Evolutionary conservation across 2,797 vertebrate genomes (phyloP).

Genomic region (Diplodus puntazzo): DNA sequence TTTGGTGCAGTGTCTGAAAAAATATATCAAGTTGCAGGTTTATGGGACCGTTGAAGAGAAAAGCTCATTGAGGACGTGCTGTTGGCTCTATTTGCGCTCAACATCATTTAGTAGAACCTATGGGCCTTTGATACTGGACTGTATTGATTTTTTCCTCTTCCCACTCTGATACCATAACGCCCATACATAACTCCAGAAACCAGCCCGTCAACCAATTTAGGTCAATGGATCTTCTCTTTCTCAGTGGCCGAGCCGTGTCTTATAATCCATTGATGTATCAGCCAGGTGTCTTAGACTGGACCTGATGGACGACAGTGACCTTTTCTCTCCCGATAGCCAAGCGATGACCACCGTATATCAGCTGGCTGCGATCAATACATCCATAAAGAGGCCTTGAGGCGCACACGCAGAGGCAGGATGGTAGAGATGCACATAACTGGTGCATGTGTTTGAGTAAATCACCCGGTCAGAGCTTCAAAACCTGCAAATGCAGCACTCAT

Average conservation of each 20-base stretch:
- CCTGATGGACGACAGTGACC: constrained; percentile 74
- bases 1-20: background rate
- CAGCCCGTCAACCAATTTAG: constrained; percentile 42
- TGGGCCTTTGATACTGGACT: constrained; percentile 36
- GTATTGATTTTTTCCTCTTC: constrained; percentile 54
- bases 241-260: constrained; percentile 32
- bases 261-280: constrained; percentile 61
- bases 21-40: background rate
- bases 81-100: constrained; percentile 35
- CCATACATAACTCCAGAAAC: constrained; percentile 55
- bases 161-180: constrained; percentile 39
- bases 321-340: constrained; percentile 70
- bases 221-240: constrained; percentile 58
- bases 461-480: background rate
- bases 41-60: constrained; percentile 10
- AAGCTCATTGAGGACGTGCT: background rate
- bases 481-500: background rate
- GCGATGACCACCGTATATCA: constrained; percentile 68
- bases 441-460: background rate
- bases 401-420: background rate
- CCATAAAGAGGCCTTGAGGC: constrained; percentile 21
- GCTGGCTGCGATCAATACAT: constrained; percentile 50
- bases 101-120: constrained; percentile 41
- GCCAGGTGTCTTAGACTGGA: constrained; percentile 29
- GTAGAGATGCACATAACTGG: constrained; percentile 2